Evolutionary conservation across 2,888 invertebrate genomes (phyloP).

Genomic region (Aproaerema taeniolella): DNA sequence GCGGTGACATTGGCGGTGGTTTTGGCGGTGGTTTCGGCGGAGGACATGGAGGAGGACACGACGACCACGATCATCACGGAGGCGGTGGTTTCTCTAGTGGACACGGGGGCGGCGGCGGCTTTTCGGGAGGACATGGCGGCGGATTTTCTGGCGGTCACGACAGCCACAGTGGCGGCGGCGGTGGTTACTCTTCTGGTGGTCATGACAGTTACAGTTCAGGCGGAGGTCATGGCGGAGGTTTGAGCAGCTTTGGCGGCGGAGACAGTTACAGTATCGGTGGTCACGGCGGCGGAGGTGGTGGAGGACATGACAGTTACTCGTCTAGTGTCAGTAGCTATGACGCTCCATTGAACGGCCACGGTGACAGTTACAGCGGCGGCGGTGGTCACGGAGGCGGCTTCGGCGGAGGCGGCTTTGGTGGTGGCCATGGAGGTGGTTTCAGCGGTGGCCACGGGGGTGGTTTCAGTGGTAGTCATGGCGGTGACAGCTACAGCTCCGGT

Average conservation of each 20-base stretch:
- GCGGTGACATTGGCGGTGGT: constrained; percentile 20
- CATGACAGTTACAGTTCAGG: constrained; percentile 15
- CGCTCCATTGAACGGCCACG: constrained; percentile 19
- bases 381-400: constrained; percentile 20
- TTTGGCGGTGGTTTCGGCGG: constrained; percentile 27
- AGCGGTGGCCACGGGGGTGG: constrained; percentile 23
- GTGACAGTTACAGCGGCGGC: constrained; percentile 24
- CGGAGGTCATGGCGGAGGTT: constrained; percentile 27
- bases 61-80: constrained; percentile 24
- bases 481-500: constrained; percentile 28
- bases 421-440: constrained; percentile 24
- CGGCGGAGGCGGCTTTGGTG: constrained; percentile 22
- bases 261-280: constrained; percentile 22
- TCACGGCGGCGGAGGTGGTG: constrained; percentile 24
- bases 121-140: constrained; percentile 24
- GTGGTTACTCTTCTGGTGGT: constrained; percentile 20
- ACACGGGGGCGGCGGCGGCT: too few relatives aligned
- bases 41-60: constrained; percentile 29
- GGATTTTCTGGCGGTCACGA: constrained; percentile 22
- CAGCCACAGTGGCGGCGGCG: constrained; percentile 23
- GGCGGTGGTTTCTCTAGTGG: constrained; percentile 20
- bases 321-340: constrained; percentile 23
- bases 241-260: constrained; percentile 27
- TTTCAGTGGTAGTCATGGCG: constrained; percentile 28
- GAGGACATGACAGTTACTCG: constrained; percentile 15